Percentiles rank a stretch among this genome's conserved stretches.
These are phyloP conservation scores for Trichogramma dendrolimi DNA, from an alignment of 2,888 invertebrate species.

Conservation along the genomic window DNA sequence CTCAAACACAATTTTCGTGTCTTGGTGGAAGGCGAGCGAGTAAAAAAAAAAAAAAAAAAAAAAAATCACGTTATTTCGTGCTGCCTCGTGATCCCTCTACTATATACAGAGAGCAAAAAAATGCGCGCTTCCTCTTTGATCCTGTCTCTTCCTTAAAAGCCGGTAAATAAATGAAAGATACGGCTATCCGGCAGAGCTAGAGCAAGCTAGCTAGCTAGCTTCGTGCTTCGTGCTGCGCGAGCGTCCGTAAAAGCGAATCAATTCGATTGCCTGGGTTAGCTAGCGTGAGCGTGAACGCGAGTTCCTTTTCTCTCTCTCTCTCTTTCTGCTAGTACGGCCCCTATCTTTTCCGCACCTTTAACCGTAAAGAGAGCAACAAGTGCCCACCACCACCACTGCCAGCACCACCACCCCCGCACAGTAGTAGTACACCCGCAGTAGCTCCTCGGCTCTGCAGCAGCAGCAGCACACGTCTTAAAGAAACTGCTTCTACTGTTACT, in stretches of 20 bases:
- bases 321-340: constrained; percentile 30
- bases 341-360: constrained; percentile 33
- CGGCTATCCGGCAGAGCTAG: neutral
- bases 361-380: constrained; percentile 45
- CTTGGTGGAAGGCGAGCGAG: neutral
- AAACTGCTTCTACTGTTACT: constrained; percentile 31
- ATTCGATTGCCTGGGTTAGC: constrained; percentile 45
- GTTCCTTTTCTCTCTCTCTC: constrained; percentile 31
- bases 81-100: neutral
- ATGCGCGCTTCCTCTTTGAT: neutral
- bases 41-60: neutral
- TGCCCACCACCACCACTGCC: constrained; percentile 33
- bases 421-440: too few relatives aligned
- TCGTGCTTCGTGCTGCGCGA: constrained; percentile 33
- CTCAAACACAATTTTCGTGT: too few relatives aligned
- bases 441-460: constrained; percentile 25
- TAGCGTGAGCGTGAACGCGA: constrained; percentile 22
- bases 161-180: constrained; percentile 22
- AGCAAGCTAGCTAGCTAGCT: neutral
- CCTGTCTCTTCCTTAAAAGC: neutral
- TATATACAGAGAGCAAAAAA: neutral
- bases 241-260: constrained; percentile 49
- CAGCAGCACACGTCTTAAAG: constrained; percentile 44
- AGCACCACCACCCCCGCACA: neutral
- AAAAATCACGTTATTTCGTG: neutral